phyloP scores from a whole-genome alignment of 2,797 vertebrate species.

The Carcharodon carcharias region DNA sequence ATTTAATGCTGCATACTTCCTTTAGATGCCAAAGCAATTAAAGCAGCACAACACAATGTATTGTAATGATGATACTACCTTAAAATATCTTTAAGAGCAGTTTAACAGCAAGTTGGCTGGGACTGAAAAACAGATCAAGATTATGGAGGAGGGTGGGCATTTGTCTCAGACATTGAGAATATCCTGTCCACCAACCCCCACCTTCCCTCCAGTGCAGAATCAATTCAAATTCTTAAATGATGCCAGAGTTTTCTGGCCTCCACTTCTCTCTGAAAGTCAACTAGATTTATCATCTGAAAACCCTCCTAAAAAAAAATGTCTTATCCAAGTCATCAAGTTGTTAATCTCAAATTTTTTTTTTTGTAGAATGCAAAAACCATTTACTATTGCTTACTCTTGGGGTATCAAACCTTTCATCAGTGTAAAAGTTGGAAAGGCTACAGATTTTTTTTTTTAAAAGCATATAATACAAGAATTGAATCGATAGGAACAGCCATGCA shows the following conservation, averaged over 20 bases:
- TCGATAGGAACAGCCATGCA: background rate
- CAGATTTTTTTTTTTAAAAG: background rate
- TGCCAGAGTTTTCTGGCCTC: background rate
- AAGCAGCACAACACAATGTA: background rate
- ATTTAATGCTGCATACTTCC: background rate
- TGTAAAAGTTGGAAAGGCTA: background rate
- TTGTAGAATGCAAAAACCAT: background rate
- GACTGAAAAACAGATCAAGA: background rate
- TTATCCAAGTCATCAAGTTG: background rate
- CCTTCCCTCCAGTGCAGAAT: background rate
- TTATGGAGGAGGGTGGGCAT: background rate
- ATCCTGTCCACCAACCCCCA: background rate
- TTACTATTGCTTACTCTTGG: background rate
- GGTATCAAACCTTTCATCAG: background rate
- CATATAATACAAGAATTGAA: background rate
- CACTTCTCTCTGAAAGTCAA: background rate
- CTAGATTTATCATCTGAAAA: no score
- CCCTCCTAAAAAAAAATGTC: background rate
- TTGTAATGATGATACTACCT: background rate
- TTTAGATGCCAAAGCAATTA: slow-evolving; percentile 14
- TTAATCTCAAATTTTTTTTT: background rate
- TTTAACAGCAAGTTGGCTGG: background rate
- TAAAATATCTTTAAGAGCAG: background rate
- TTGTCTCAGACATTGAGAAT: background rate
- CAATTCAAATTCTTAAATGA: background rate